Conservation (phyloP, 2,888 invertebrate genomes). For the Leucoma salicis region DNA sequence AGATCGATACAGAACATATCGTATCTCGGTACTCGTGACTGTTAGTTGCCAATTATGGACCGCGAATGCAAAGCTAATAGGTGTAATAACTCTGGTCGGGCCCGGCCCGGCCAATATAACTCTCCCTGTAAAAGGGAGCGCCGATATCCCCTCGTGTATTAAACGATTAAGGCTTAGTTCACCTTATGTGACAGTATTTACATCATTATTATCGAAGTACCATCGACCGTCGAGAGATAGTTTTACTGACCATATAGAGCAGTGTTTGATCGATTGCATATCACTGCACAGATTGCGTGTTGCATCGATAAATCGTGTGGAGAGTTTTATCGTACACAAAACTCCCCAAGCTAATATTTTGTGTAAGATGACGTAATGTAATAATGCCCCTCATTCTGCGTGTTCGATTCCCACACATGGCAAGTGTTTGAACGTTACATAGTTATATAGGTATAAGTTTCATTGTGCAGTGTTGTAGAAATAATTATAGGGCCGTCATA, state of each 20-base stretch:
- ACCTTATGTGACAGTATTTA: constrained; percentile 37
- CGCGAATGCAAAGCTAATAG: constrained; percentile 39
- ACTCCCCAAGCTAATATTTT: no score
- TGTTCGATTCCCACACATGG: no score
- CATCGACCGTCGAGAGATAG: neutral
- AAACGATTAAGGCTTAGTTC: constrained; percentile 33
- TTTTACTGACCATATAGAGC: no score
- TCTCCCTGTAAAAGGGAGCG: constrained; percentile 48
- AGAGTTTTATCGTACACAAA: neutral
- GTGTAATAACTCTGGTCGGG: constrained; percentile 36
- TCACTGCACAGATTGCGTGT: no score
- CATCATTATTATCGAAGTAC: constrained; percentile 35
- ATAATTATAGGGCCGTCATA: no score
- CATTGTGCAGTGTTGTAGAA: no score
- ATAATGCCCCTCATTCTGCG: no score
- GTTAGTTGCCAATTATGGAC: constrained; percentile 40
- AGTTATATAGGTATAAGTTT: no score
- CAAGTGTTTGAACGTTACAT: no score
- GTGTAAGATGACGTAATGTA: no score
- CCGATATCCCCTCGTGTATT: constrained; percentile 33
- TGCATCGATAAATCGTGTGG: constrained; percentile 5
- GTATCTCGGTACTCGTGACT: constrained; percentile 40
- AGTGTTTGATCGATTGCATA: no score
- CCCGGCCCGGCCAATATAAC: constrained; percentile 41
- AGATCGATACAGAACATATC: constrained; percentile 15